These are phyloP conservation scores for Falco punctatus DNA, from an alignment of 2,113 vertebrate genomes.

Conservation along the genomic window DNA sequence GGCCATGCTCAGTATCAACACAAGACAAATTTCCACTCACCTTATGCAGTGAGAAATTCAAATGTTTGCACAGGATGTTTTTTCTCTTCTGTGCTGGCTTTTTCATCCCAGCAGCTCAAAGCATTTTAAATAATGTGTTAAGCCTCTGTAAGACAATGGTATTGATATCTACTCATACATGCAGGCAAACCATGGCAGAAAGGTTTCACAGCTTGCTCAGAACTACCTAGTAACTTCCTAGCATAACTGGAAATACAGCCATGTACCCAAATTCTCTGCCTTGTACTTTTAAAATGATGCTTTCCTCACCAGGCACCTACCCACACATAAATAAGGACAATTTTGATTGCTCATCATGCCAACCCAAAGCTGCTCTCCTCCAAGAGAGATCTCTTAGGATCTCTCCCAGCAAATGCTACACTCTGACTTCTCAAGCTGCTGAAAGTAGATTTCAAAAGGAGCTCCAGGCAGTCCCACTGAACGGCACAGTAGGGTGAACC, in stretches of 20 bases:
- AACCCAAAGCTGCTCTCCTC: neutral
- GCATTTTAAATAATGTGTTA: neutral
- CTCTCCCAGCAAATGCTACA: neutral
- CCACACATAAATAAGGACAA: neutral
- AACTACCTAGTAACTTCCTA: neutral
- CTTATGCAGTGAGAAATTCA: neutral
- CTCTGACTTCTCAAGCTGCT: neutral
- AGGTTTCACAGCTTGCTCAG: neutral
- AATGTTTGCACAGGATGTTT: neutral
- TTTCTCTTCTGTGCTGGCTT: neutral
- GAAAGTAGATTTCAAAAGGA: neutral
- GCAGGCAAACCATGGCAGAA: neutral
- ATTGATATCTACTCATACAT: neutral
- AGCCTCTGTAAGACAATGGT: neutral
- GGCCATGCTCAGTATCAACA: neutral
- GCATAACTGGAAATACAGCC: neutral
- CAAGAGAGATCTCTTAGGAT: neutral
- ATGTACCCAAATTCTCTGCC: neutral
- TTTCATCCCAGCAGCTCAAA: neutral
- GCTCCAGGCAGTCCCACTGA: neutral
- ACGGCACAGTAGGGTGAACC: neutral
- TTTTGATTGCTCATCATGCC: neutral
- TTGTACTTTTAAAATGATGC: neutral
- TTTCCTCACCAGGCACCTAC: neutral
- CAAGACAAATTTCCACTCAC: neutral